Conservation (phyloP, 2,113 vertebrate genomes). For the Aleadryas rufinucha region DNA sequence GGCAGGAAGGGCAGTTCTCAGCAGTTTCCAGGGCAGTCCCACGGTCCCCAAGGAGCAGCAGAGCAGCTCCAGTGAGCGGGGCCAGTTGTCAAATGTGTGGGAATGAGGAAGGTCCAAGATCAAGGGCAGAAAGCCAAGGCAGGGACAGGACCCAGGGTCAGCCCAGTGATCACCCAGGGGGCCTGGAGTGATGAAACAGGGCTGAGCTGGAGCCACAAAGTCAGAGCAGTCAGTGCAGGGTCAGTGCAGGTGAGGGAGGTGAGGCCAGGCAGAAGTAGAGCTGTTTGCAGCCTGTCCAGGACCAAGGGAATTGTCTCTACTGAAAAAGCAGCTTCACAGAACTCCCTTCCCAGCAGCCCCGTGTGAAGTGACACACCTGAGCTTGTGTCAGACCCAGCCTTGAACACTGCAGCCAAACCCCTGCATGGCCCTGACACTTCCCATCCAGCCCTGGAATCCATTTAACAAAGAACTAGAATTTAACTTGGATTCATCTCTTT, state of each 20-base stretch:
- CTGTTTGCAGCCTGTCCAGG: neutral
- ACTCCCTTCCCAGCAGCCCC: neutral
- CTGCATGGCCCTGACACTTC: neutral
- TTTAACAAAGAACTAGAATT: neutral
- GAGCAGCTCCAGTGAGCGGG: neutral
- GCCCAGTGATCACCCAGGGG: neutral
- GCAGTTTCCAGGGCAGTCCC: neutral
- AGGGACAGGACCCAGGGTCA: neutral
- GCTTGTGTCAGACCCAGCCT: neutral
- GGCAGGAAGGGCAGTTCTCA: neutral
- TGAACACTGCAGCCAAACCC: neutral
- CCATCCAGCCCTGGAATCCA: neutral
- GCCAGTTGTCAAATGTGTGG: neutral
- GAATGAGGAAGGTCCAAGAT: neutral
- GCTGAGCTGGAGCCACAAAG: neutral
- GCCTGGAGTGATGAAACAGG: neutral
- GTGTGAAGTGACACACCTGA: neutral
- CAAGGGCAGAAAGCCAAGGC: neutral
- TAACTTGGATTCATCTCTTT: neutral
- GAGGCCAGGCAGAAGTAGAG: neutral
- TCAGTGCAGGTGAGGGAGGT: neutral
- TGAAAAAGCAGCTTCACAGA: neutral
- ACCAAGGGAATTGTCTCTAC: neutral
- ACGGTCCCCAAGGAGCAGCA: neutral
- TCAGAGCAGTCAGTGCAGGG: neutral